Conservation (phyloP, 2,888 invertebrate species). For the Zaprionus bogoriensis region DNA sequence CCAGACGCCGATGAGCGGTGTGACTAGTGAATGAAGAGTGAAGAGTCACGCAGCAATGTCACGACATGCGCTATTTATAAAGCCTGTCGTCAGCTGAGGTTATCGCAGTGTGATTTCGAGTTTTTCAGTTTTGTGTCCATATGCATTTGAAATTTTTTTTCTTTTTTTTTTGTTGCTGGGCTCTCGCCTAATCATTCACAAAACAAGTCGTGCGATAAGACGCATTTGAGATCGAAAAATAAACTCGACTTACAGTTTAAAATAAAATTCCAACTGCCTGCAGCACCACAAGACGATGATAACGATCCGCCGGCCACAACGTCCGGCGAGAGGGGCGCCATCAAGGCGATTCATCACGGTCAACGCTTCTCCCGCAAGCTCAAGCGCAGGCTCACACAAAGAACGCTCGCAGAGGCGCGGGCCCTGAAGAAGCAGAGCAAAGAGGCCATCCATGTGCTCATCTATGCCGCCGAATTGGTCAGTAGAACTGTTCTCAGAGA, state of each 20-base stretch:
- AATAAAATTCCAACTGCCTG: slow-evolving; percentile 6
- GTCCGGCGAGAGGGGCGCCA: slow-evolving; percentile 84
- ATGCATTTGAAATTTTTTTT: slow-evolving; percentile 1
- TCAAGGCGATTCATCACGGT: slow-evolving; percentile 90
- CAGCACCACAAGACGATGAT: slow-evolving; percentile 72
- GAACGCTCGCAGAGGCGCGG: slow-evolving; percentile 91
- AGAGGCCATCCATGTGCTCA: slow-evolving; percentile 89
- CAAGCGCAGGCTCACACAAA: slow-evolving; percentile 89
- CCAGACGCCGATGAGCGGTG: slow-evolving; percentile 13
- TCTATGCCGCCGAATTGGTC: slow-evolving; percentile 91
- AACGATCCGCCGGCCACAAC: slow-evolving; percentile 51
- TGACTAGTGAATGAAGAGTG: slow-evolving; percentile 15
- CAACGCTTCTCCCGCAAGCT: slow-evolving; percentile 90
- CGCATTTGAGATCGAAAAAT: slow-evolving; percentile 10
- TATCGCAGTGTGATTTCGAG: slow-evolving; percentile 34
- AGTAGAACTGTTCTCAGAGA: slow-evolving; percentile 62
- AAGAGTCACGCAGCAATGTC: not conserved
- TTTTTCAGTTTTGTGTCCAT: too few relatives aligned
- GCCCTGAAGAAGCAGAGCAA: slow-evolving; percentile 90
- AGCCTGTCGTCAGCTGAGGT: slow-evolving; percentile 48
- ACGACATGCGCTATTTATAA: slow-evolving; percentile 43
- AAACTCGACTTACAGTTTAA: slow-evolving; percentile 10
- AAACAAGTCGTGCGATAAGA: slow-evolving; percentile 49
- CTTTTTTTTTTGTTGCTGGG: not conserved
- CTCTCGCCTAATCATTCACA: slow-evolving; percentile 30